phyloP scores from a whole-genome alignment of 2,797 vertebrate genomes.

The Acropternis orthonyx region DNA sequence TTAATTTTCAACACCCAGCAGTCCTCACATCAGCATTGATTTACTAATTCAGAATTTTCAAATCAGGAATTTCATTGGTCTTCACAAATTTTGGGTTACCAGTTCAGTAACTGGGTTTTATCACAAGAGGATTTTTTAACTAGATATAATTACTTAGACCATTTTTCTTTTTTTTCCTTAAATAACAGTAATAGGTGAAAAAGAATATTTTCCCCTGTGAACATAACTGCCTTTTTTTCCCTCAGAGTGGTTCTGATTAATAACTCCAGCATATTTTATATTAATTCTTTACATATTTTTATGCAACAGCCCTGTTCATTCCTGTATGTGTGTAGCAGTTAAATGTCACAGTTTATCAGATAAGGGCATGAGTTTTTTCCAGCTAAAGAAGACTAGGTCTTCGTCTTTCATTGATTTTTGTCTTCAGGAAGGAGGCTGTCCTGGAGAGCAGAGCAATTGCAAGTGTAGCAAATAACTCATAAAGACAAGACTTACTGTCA shows the following conservation, averaged over 20 bases:
- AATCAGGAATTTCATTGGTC: neutral
- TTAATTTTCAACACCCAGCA: neutral
- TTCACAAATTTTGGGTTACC: neutral
- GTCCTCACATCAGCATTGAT: neutral
- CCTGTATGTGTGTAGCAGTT: neutral
- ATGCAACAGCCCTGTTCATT: neutral
- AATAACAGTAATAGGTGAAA: neutral
- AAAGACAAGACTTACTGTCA: neutral
- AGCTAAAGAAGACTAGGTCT: neutral
- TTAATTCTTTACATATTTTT: neutral
- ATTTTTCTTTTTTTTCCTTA: neutral
- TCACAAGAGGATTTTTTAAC: neutral
- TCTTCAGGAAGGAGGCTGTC: neutral
- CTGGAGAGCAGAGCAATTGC: neutral
- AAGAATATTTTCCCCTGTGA: neutral
- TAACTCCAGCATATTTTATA: neutral
- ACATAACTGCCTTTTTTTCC: neutral
- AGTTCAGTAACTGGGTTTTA: neutral
- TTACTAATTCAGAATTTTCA: neutral
- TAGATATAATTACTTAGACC: neutral
- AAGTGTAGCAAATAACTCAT: neutral
- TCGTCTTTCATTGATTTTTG: neutral
- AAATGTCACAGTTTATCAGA: neutral
- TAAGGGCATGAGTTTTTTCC: neutral
- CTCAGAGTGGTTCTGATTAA: neutral